A percentile compares a stretch with the other conserved stretches of the same genome.
Evolutionary conservation across 2,797 vertebrate species (phyloP).

Genomic region (Micromesistius poutassou): DNA sequence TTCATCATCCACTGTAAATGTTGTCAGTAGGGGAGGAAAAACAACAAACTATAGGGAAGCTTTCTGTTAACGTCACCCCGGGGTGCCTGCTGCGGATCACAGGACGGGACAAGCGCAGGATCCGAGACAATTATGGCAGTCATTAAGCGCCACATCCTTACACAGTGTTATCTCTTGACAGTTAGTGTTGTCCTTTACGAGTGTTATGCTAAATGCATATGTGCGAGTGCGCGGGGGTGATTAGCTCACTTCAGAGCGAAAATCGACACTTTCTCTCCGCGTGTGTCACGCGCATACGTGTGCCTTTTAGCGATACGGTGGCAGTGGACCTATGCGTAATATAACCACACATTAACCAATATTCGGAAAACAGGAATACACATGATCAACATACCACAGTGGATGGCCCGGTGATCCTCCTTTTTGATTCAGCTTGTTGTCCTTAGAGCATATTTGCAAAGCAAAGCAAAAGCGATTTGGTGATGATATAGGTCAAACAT

Average conservation of each 20-base stretch:
- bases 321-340: not conserved
- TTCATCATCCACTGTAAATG: constrained; percentile 13
- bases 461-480: not conserved
- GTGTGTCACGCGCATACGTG: not conserved
- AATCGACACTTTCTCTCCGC: not conserved
- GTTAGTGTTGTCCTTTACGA: not conserved
- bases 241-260: not conserved
- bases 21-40: constrained; percentile 6
- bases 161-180: constrained; percentile 31
- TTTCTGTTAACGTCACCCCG: constrained; percentile 29
- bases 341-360: no score
- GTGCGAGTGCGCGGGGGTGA: not conserved
- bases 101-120: constrained; percentile 11
- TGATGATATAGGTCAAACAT: not conserved
- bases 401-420: not conserved
- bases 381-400: not conserved
- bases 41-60: constrained; percentile 25
- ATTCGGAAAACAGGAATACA: not conserved
- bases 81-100: constrained; percentile 34
- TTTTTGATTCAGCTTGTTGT: not conserved
- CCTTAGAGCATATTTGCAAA: not conserved
- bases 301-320: no score
- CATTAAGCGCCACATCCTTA: constrained; percentile 43
- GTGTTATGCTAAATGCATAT: not conserved
- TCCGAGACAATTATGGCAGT: constrained; percentile 35